phyloP scores from a whole-genome alignment of 2,888 invertebrate genomes.

The Plemyria rubiginata region DNA sequence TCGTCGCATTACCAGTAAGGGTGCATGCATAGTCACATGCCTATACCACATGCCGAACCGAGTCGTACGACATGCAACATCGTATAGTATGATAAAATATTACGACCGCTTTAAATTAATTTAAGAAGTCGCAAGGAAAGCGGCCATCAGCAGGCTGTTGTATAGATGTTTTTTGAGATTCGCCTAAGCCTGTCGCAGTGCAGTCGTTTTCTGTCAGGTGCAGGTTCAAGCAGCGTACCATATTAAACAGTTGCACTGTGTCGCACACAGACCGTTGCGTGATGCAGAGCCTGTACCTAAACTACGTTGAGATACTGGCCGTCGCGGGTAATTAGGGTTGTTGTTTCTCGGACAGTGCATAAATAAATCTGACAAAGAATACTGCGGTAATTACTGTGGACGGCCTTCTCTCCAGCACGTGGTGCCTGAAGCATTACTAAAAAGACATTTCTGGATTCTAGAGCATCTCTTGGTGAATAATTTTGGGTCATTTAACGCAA shows the following conservation, averaged over 20 bases:
- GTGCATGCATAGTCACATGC: not conserved
- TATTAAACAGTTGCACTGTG: not conserved
- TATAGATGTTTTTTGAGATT: not conserved
- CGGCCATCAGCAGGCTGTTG: not conserved
- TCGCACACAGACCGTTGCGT: constrained; percentile 6
- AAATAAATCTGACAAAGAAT: constrained; percentile 2
- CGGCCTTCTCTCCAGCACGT: not conserved
- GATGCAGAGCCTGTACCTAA: not conserved
- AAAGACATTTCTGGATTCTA: too few species aligned
- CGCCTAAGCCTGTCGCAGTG: not conserved
- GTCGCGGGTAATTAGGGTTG: constrained; percentile 14
- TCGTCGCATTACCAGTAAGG: not conserved
- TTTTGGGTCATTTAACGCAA: too few species aligned
- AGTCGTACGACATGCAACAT: not conserved
- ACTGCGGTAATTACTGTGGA: not conserved
- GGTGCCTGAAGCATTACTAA: not conserved
- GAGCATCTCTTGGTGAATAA: too few species aligned
- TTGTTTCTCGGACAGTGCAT: constrained; percentile 7
- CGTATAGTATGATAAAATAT: not conserved
- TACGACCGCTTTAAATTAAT: not conserved
- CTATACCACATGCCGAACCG: not conserved
- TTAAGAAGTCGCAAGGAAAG: not conserved
- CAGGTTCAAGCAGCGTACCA: not conserved
- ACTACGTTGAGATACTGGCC: constrained; percentile 20
- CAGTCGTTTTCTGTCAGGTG: not conserved